Base-by-base conservation (phyloP, 2,888 invertebrate genomes). In the Charanyca ferruginea region DNA sequence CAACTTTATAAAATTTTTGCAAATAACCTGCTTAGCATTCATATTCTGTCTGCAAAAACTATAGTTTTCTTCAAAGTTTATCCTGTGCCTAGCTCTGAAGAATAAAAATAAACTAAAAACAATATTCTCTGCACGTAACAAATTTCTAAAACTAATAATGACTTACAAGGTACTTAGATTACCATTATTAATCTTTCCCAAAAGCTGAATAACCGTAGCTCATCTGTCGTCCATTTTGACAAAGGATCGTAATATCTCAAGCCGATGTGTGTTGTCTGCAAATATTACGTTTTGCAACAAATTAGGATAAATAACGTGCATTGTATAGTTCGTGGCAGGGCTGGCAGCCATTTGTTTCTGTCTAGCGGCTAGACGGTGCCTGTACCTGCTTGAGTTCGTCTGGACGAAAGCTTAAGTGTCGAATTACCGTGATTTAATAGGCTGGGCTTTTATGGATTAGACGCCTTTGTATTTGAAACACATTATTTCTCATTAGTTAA, bases 241-340 rank as follows among this genome's bases (percentile, higher is more conserved):
- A 58, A 54, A 28, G n/a, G 48, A 6, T 41, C n/a, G 22, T 35
- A 22, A 60, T 44, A 55, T 44, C 22, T 59, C 52, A 41, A n/a
- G 42, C 38, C 18, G 41, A 42, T 32, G 16, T 32, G 42, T 58
- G 38, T 11, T 53, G 25, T 54, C 18, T 69, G 20, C 11, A 9
- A 20, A 68, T 44, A 55, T 55, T 23, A 52, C 61, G 13, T 49
- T 32, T 51, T 28, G 20, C 3, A 38, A 58, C 57, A 61, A 58
- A 61, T 66, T 53, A 58, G 20, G 57, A 66, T 66, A 44, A 38
- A 53, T 62, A 58, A 38, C 18, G 58, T 16, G 16, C 8, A 52
- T 23, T 57, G 35, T 66, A 23, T 45, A 20, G 52, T 52, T 28
- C 25, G 38, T 35, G 22, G 47, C 28, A 5, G 20, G 23, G n/a